phyloP scores from a whole-genome alignment of 2,797 vertebrate species.

The Coregonus ussuriensis region DNA sequence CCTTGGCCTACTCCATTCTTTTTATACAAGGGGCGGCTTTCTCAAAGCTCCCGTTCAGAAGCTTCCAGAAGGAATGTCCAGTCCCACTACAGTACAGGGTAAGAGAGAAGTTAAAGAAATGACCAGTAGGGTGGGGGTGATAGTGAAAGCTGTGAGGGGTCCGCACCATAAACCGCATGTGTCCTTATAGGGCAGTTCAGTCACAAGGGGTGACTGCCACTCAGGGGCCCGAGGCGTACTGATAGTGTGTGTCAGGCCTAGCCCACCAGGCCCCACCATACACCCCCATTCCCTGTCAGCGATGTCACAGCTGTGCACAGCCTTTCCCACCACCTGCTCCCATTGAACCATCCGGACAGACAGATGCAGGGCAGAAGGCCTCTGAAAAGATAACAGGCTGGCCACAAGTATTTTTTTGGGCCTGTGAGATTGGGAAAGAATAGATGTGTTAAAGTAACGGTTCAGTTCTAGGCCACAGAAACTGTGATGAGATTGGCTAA shows the following conservation, averaged over 20 bases:
- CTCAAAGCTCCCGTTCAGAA: slow-evolving; percentile 76
- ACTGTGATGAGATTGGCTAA: background rate
- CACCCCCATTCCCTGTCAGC: slow-evolving; percentile 25
- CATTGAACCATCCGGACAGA: slow-evolving; percentile 22
- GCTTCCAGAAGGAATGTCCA: slow-evolving; percentile 74
- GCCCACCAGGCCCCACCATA: slow-evolving; percentile 33
- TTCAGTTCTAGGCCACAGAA: background rate
- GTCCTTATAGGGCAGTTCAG: slow-evolving; percentile 78
- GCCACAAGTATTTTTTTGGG: slow-evolving; percentile 39
- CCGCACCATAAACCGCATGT: slow-evolving; percentile 64
- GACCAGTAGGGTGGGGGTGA: slow-evolving; percentile 30
- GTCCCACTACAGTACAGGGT: slow-evolving; percentile 46
- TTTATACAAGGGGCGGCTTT: slow-evolving; percentile 76
- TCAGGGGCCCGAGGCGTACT: slow-evolving; percentile 64
- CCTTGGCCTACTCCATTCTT: slow-evolving; percentile 50
- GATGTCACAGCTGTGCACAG: slow-evolving; percentile 7
- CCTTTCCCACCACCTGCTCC: slow-evolving; percentile 53
- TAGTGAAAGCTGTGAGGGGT: background rate
- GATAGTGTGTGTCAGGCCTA: slow-evolving; percentile 56
- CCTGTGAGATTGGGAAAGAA: slow-evolving; percentile 24
- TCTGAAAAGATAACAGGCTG: slow-evolving; percentile 26
- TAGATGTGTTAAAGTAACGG: background rate
- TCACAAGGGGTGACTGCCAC: slow-evolving; percentile 79
- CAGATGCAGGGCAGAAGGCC: slow-evolving; percentile 28
- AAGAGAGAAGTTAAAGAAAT: slow-evolving; percentile 46